A percentile compares a stretch with the other conserved stretches of the same genome.
phyloP scores from a whole-genome alignment of 2,888 invertebrate genomes.

The Anarsia innoxiella region DNA sequence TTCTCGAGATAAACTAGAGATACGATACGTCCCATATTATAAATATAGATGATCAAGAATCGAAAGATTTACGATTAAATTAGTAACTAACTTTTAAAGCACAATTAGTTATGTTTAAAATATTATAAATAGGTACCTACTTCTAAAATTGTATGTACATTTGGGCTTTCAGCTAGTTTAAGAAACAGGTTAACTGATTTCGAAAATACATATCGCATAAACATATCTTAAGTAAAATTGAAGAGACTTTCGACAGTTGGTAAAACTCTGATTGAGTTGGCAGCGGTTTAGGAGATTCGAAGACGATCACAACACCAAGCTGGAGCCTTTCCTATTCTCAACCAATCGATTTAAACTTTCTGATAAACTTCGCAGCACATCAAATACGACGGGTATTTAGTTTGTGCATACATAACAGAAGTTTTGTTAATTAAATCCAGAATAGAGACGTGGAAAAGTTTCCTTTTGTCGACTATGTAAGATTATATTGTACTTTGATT shows the following conservation, averaged over 20 bases:
- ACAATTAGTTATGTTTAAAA: too few relatives aligned
- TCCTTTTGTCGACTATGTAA: slow-evolving; percentile 1
- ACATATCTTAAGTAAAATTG: too few relatives aligned
- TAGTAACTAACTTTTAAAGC: too few relatives aligned
- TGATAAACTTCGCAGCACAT: not conserved
- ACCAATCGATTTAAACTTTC: slow-evolving; percentile 5
- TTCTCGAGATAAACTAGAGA: too few relatives aligned
- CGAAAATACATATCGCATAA: too few relatives aligned
- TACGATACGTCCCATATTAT: too few relatives aligned
- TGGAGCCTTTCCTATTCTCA: not conserved
- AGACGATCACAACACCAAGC: not conserved
- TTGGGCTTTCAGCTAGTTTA: too few relatives aligned
- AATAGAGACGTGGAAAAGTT: not conserved
- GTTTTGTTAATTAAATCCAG: slow-evolving; percentile 1
- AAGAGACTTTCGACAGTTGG: slow-evolving; percentile 1
- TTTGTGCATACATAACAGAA: not conserved
- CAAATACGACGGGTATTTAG: slow-evolving; percentile 7
- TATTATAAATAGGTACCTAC: too few relatives aligned
- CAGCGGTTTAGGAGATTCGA: slow-evolving; percentile 6
- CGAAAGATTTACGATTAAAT: too few relatives aligned
- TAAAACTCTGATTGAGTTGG: slow-evolving; percentile 12
- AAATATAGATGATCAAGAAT: too few relatives aligned
- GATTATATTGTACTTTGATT: not conserved
- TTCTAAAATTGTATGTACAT: too few relatives aligned
- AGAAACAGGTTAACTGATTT: too few relatives aligned